Evolutionary conservation across 1,140 invertebrate species (phyloP), one percentile per base, ranked within the genome.

Genomic region (Bombyx mandarina): DNA sequence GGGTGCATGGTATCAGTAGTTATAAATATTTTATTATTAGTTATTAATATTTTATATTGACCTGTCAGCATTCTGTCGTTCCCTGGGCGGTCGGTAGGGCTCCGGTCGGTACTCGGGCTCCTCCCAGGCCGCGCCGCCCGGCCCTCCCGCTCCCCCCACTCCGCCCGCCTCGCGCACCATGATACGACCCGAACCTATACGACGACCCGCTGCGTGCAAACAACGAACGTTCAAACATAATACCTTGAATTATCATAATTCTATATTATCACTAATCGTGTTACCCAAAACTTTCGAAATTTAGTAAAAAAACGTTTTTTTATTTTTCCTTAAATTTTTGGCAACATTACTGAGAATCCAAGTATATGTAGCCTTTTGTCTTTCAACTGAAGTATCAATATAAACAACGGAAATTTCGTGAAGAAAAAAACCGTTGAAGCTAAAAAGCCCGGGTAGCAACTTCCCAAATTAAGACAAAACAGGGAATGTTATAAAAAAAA

Each of bases 131-230:
- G 75, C 61, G 81, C 81, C 48, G 71, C 57, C 50, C 76, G 75
- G 67, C 67, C 76, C 54, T 88, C 90, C 63, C 89, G 89, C 88
- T 90, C 91, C 60, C 85, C 86, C 83, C 86, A 86, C 26, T 63
- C 55, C 54, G 70, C 62, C 58, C 82, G 67, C 90, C 77, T 94
- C 91, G 51, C 93, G 91, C 56, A 91, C 89, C 66, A 94, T 88
- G 54, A 96, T 93, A 6, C 94, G 90, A 1, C 94, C 94, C 68
- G 94, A 95, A 2, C 94, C 94, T 71, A 95, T 95, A 61, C 93
- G 90, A 18, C 93, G 89, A 35, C 88, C 86, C n/a, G 63, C 73
- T 75, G 66, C 43, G 57, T 3, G 49, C 26, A 53, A 12, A 22
- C 50, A 51, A 12, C 6, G 9, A 10, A 51, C n/a, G 12, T 51